Conservation (phyloP, 2,113 vertebrate species). For the Xiphophorus hellerii region DNA sequence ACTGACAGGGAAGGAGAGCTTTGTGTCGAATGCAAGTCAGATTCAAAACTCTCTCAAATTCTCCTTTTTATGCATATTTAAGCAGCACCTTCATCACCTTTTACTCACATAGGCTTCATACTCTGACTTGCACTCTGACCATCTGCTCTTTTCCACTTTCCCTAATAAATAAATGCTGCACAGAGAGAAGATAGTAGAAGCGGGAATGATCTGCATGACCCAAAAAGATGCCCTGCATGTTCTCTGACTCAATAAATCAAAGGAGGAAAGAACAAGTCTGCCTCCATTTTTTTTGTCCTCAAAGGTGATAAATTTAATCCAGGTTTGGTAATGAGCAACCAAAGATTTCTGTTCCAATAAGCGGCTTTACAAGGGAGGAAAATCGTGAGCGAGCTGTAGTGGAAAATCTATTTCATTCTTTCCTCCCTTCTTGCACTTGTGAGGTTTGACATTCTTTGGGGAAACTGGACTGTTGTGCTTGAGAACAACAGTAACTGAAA, state of each 20-base stretch:
- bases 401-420: slow-evolving; percentile 66
- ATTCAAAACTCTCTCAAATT: slow-evolving; percentile 1
- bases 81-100: slow-evolving; percentile 13
- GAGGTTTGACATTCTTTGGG: slow-evolving; percentile 47
- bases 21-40: slow-evolving; percentile 6
- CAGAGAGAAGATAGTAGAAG: slow-evolving; percentile 32
- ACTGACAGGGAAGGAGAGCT: slow-evolving; percentile 7
- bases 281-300: slow-evolving; percentile 62
- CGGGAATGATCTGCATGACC: slow-evolving; percentile 76
- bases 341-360: slow-evolving; percentile 68
- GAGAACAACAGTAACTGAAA: slow-evolving; percentile 58
- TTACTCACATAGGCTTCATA: slow-evolving; percentile 23
- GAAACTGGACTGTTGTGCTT: slow-evolving; percentile 23
- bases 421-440: slow-evolving; percentile 21
- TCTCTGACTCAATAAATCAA: slow-evolving; percentile 72
- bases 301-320: slow-evolving; percentile 77
- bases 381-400: slow-evolving; percentile 57
- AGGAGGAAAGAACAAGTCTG: slow-evolving; percentile 50
- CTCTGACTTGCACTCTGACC: slow-evolving; percentile 18
- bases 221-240: slow-evolving; percentile 65
- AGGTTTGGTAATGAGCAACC: slow-evolving; percentile 68
- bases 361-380: slow-evolving; percentile 63
- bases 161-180: slow-evolving; percentile 37
- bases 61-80: not conserved
- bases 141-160: slow-evolving; percentile 14